These are phyloP conservation scores for Rhynchopsitta pachyrhyncha DNA, from an alignment of 2,113 vertebrate species.

Conservation along the genomic window DNA sequence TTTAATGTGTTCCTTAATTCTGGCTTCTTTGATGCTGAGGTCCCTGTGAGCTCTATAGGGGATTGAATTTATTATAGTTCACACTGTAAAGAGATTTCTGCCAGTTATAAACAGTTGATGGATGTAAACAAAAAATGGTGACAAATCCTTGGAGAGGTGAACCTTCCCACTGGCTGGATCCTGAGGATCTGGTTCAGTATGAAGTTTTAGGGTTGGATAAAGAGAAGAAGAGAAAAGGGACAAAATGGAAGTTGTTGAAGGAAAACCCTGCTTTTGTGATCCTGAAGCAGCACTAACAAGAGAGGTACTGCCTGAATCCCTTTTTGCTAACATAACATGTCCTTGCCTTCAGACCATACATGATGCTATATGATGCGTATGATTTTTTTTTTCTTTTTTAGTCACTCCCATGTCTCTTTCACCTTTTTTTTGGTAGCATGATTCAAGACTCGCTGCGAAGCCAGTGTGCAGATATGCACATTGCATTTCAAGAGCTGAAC, in stretches of 20 bases:
- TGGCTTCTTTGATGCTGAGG: background rate
- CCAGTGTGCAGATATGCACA: background rate
- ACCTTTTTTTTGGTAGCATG: background rate
- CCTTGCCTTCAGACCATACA: background rate
- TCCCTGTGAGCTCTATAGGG: background rate
- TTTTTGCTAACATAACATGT: background rate
- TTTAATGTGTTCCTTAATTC: background rate
- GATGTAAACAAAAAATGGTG: background rate
- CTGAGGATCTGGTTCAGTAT: background rate
- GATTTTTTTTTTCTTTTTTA: background rate
- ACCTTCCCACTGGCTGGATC: background rate
- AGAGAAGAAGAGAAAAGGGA: background rate
- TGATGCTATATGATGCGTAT: accelerated
- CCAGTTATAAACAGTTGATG: background rate
- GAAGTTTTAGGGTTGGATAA: background rate
- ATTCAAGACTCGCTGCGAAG: background rate
- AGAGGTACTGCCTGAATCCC: background rate
- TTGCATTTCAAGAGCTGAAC: background rate
- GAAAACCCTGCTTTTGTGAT: background rate
- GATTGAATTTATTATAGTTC: background rate
- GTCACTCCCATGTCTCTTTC: accelerated
- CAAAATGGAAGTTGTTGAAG: background rate
- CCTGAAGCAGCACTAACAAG: background rate
- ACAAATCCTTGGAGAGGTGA: background rate
- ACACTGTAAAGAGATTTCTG: background rate